These are phyloP conservation scores for Crypturellus tataupa DNA, from an alignment of 2,797 vertebrate species.

Conservation along the genomic window DNA sequence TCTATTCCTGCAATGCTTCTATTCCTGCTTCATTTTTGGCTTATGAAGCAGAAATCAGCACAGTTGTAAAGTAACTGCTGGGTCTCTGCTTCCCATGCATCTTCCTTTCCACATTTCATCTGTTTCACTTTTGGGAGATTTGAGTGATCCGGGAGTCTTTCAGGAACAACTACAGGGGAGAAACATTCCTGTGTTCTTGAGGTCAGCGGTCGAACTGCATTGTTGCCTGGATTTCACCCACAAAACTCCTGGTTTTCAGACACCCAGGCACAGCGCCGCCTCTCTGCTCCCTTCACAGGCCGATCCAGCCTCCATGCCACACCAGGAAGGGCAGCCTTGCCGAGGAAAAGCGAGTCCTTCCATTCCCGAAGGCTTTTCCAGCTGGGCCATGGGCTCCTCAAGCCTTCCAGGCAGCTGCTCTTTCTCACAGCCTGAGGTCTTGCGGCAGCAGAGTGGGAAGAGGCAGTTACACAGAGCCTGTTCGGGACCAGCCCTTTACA, in stretches of 20 bases:
- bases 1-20: not conserved
- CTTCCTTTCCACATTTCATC: not conserved
- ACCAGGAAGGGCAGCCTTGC: not conserved
- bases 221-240: not conserved
- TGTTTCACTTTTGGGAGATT: not conserved
- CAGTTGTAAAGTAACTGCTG: not conserved
- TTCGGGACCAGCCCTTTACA: not conserved
- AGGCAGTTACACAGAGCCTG: not conserved
- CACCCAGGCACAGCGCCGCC: too few species aligned
- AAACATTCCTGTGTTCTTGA: not conserved
- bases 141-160: not conserved
- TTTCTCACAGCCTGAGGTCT: not conserved
- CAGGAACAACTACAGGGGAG: not conserved
- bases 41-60: not conserved
- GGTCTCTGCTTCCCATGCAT: not conserved
- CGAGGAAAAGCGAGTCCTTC: slow-evolving; percentile 6
- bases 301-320: too few species aligned
- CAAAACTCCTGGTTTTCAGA: not conserved
- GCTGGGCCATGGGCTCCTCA: fast-evolving
- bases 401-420: not conserved
- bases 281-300: too few species aligned
- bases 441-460: not conserved
- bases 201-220: not conserved
- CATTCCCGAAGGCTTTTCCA: not conserved
- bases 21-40: not conserved